Evolutionary conservation across 2,888 invertebrate species (phyloP).

Genomic region (Oasisia sp.): DNA sequence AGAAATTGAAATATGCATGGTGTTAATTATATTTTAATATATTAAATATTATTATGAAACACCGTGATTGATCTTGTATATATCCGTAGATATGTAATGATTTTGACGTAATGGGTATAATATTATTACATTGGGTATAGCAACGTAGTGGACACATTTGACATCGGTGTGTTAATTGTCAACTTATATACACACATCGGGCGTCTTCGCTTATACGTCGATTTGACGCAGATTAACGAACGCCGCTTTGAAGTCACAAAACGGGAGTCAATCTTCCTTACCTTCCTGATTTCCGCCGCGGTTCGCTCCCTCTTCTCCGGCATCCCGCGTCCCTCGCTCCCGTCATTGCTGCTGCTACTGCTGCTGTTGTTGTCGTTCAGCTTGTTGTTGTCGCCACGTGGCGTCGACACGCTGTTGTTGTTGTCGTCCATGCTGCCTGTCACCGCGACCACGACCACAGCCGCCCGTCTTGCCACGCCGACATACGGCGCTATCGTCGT

Average conservation of each 20-base stretch:
- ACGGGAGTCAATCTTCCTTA: neutral
- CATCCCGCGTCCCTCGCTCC: neutral
- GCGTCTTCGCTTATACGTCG: neutral
- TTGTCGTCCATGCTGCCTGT: neutral
- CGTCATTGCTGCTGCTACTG: neutral
- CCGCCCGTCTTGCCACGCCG: neutral
- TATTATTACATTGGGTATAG: too few species aligned
- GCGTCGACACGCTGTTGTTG: neutral
- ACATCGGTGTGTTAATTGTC: neutral
- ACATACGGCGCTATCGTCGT: neutral
- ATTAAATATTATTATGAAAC: neutral
- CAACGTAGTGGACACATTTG: neutral
- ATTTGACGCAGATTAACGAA: neutral
- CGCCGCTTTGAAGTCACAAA: neutral
- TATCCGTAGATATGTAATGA: too few species aligned
- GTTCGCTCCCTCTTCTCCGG: neutral
- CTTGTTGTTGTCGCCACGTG: neutral
- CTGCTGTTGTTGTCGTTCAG: neutral
- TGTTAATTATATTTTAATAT: neutral
- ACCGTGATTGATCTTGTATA: too few species aligned
- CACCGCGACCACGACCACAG: too few species aligned
- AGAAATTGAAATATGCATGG: neutral
- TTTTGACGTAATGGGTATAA: too few species aligned
- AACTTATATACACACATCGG: neutral
- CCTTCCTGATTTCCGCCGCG: neutral